These are phyloP conservation scores for Uria lomvia DNA, from an alignment of 2,113 vertebrate species.

Conservation along the genomic window DNA sequence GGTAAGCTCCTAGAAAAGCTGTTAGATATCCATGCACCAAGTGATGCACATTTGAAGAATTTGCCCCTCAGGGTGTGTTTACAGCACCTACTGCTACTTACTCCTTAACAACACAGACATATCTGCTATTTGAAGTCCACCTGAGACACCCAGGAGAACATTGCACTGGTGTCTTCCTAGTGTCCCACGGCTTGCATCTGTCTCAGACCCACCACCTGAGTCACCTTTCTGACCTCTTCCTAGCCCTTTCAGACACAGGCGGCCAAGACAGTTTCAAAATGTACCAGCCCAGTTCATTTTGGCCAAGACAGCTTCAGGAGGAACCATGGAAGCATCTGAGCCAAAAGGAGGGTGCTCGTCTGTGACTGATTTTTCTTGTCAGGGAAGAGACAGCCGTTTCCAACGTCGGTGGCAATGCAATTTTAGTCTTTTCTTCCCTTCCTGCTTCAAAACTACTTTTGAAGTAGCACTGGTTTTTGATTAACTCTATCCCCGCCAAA, in stretches of 20 bases:
- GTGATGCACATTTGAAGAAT: not conserved
- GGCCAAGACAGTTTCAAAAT: not conserved
- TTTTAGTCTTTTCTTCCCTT: not conserved
- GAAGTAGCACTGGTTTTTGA: not conserved
- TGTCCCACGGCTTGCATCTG: not conserved
- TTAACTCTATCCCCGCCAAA: not conserved
- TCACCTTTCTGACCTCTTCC: not conserved
- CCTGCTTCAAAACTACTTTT: not conserved
- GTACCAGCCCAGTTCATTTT: not conserved
- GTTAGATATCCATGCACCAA: not conserved
- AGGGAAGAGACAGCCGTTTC: not conserved
- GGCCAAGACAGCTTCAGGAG: not conserved
- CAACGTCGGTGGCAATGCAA: rapidly evolving
- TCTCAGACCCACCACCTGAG: not conserved
- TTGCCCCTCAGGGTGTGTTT: not conserved
- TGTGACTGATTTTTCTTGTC: not conserved
- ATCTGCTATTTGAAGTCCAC: not conserved
- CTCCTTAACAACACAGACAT: rapidly evolving
- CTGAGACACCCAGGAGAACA: not conserved
- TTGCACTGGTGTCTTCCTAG: rapidly evolving
- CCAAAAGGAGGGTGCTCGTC: not conserved
- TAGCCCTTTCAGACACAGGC: not conserved
- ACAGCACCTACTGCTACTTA: not conserved
- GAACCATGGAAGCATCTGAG: not conserved
- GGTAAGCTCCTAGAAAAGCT: not conserved